Percentiles rank a stretch among this genome's conserved stretches.
Evolutionary conservation across 2,113 vertebrate species (phyloP).

Genomic region (Ameiurus melas): DNA sequence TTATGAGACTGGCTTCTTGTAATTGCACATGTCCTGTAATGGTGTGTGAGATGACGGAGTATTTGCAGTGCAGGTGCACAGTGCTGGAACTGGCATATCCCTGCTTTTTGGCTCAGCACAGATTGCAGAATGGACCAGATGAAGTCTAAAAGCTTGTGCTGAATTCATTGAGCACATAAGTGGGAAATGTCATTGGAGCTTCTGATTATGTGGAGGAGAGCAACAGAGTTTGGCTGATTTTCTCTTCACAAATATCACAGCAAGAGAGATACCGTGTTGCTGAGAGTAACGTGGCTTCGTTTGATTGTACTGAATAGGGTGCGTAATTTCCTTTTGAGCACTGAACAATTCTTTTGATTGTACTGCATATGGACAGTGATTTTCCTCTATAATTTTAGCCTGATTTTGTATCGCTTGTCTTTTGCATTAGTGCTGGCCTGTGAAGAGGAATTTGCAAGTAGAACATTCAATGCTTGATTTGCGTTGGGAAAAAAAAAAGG

Average conservation of each 20-base stretch:
- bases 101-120: background rate
- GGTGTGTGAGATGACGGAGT: constrained; percentile 17
- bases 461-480: background rate
- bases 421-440: background rate
- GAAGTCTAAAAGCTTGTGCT: constrained; percentile 15
- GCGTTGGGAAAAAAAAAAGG: background rate
- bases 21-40: constrained; percentile 40
- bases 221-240: background rate
- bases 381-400: background rate
- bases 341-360: constrained; percentile 13
- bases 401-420: background rate
- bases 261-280: background rate
- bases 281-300: background rate
- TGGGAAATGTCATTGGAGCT: constrained; percentile 16
- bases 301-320: background rate
- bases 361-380: background rate
- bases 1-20: constrained; percentile 19
- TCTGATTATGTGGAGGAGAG: constrained; percentile 1
- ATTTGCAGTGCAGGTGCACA: constrained; percentile 33
- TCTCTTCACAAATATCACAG: background rate
- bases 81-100: constrained; percentile 18
- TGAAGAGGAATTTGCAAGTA: background rate
- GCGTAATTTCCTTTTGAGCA: constrained; percentile 20
- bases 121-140: constrained; percentile 5
- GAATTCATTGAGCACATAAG: constrained; percentile 41